Conservation (phyloP, 2,888 invertebrate species). For the Tipula helvola region DNA sequence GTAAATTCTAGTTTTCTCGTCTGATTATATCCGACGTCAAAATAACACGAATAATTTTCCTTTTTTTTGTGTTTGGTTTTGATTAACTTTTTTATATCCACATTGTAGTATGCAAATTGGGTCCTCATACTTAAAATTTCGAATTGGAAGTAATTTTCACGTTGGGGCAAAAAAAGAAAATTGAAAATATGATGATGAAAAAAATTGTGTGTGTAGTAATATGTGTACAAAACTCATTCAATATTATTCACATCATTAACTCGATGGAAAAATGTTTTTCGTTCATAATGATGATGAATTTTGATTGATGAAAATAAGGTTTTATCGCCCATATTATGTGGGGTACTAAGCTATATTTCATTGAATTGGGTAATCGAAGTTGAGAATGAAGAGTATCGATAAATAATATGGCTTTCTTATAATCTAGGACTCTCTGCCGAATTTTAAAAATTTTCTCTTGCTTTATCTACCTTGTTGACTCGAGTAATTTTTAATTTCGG, state of each 20-base stretch:
- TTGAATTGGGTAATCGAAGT: too few relatives aligned
- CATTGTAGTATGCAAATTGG: not conserved
- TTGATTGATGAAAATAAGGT: not conserved
- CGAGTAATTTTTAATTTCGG: too few relatives aligned
- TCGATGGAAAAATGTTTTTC: not conserved
- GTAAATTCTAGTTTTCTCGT: not conserved
- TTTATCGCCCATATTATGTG: not conserved
- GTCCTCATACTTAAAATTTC: not conserved
- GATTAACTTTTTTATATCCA: not conserved
- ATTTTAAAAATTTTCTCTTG: too few relatives aligned
- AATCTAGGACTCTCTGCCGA: too few relatives aligned
- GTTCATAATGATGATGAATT: not conserved
- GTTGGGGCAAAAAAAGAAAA: not conserved
- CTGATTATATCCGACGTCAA: not conserved
- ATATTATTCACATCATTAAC: conserved; percentile 8
- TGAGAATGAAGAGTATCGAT: too few relatives aligned
- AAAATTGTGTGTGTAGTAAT: not conserved
- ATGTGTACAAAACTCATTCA: not conserved
- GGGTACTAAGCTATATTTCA: too few relatives aligned
- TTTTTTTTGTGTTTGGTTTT: not conserved
- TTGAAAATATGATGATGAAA: not conserved
- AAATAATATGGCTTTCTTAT: too few relatives aligned
- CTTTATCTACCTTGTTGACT: too few relatives aligned
- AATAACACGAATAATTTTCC: not conserved
- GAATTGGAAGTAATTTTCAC: not conserved